phyloP scores from a whole-genome alignment of 1,140 invertebrate genomes.

The Polyergus mexicanus region DNA sequence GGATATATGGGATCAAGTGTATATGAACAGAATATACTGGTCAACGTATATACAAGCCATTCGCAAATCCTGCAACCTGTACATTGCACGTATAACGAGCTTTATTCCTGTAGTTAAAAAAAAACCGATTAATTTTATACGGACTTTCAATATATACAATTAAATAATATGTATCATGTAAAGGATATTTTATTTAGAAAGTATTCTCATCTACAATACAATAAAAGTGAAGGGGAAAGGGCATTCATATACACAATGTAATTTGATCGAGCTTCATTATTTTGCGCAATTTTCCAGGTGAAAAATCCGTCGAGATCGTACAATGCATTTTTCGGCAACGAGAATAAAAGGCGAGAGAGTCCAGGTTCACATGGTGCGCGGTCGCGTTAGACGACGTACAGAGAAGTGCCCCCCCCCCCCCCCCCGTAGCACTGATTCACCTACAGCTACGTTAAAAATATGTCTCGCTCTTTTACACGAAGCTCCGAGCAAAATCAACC shows the following conservation, averaged over 20 bases:
- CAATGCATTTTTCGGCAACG: not conserved
- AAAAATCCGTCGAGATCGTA: slow-evolving; percentile 18
- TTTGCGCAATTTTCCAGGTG: not conserved
- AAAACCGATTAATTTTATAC: slow-evolving; percentile 43
- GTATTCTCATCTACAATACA: not conserved
- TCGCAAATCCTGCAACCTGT: slow-evolving; percentile 53
- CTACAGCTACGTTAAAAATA: slow-evolving; percentile 79
- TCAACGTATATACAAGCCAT: slow-evolving; percentile 26
- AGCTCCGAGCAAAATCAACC: slow-evolving; percentile 78
- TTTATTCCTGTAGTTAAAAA: slow-evolving; percentile 8
- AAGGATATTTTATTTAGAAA: not conserved
- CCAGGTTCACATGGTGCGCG: not conserved
- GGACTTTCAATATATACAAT: not conserved
- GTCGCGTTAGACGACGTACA: slow-evolving; percentile 41
- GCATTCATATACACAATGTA: no score
- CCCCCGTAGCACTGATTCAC: slow-evolving; percentile 81
- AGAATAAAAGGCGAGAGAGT: slow-evolving; percentile 6
- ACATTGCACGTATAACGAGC: slow-evolving; percentile 43
- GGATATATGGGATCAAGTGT: slow-evolving; percentile 45
- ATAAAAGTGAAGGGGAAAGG: not conserved
- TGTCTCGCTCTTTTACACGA: slow-evolving; percentile 71
- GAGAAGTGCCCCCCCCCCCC: slow-evolving; percentile 12
- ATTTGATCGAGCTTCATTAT: not conserved
- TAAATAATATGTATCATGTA: not conserved
- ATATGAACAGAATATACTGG: not conserved